Evolutionary conservation across 2,888 invertebrate species (phyloP), one percentile per base, ranked within the genome.

Genomic region (Spisula solida): DNA sequence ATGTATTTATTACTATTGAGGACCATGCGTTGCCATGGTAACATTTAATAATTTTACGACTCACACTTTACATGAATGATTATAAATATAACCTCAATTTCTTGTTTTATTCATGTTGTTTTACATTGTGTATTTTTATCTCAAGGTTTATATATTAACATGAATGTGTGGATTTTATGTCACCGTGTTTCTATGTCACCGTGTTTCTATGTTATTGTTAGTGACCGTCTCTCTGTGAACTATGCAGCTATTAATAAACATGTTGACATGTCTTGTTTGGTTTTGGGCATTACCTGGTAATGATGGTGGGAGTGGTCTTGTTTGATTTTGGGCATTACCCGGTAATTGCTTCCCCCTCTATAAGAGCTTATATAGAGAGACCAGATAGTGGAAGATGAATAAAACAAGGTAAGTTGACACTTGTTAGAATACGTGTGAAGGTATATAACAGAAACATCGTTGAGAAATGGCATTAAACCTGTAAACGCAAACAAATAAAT

Each of bases 161-260:
- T 66, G 25, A 66, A 66, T 25, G 25, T 66, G 10, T 66, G 25
- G 6, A n/a, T n/a, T 56, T 56, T 16, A 56, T 56, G 56, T 70
- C 70, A 70, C n/a, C n/a, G 29, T 70, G n/a, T 5, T 41, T 5
- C 41, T 41, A 41, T 41, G 41, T 41, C 41, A 41, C 8, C 8
- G 41, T 41, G 8, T 75, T 6, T 47, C 51, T 83, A 75, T 75
- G 83, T 81, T 88, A 85, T 51, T 70, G 60, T 84, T 31, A 86
- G 34, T 88, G 84, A 70, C 47, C 48, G 41, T 66, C 12, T 81
- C 41, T 41, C n/a, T 88, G 60, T 81, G 85, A 70, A 81, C 88
- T 88, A 85, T 88, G 88, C 88, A 85, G 81, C 85, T 85, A 85
- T 81, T 31, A 85, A 85, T 70, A 88, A 85, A 66, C 60, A 66